A percentile compares a stretch with the other conserved stretches of the same genome.
These are phyloP conservation scores for crab-eating macaque (Macaca fascicularis) DNA, from an alignment of 2,113 vertebrate species.

Conservation along the genomic window DNA sequence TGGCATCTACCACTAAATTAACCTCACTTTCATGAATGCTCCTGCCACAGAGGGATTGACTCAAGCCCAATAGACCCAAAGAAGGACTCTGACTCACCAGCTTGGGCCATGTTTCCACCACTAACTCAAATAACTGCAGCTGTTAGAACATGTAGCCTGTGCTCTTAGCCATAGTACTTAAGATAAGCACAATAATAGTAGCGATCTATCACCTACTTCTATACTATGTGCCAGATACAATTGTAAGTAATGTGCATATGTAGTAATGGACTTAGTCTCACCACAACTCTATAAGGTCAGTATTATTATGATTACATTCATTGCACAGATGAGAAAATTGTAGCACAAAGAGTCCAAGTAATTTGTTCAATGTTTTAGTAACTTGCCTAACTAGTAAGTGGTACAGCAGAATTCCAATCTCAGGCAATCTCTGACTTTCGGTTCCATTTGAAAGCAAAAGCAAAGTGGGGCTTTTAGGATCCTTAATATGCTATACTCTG, in stretches of 20 bases:
- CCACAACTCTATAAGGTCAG: background rate
- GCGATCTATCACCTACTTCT: background rate
- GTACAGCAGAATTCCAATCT: background rate
- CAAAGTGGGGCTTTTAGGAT: background rate
- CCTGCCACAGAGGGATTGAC: background rate
- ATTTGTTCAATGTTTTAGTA: background rate
- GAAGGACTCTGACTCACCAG: background rate
- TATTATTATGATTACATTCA: background rate
- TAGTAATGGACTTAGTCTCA: background rate
- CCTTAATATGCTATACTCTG: fast-evolving
- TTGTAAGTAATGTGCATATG: background rate
- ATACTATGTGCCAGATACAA: background rate
- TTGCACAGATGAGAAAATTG: background rate
- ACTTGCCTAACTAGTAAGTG: background rate
- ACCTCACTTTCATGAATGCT: background rate
- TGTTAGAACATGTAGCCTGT: background rate
- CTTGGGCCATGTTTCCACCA: too few relatives aligned
- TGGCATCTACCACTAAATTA: background rate
- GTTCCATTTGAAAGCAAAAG: background rate
- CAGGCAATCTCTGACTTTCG: background rate
- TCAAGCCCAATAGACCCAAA: background rate
- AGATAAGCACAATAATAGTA: background rate
- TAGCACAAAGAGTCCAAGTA: background rate
- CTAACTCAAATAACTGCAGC: background rate
- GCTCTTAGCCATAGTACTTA: background rate